phyloP scores from a whole-genome alignment of 2,797 vertebrate genomes.

The Danionella dracula region DNA sequence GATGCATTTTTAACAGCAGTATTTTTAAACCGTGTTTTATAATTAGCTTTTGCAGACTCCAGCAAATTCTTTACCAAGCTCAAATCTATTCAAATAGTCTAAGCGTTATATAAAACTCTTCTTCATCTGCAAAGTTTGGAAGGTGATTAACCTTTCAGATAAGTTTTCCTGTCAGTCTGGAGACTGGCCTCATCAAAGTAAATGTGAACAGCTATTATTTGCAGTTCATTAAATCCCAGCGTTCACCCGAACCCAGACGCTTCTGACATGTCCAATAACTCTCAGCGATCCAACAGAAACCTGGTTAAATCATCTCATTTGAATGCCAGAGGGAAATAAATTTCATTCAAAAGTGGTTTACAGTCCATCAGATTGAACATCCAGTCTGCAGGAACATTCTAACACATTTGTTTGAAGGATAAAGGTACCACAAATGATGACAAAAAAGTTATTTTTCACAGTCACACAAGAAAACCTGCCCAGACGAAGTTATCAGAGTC shows the following conservation, averaged over 20 bases:
- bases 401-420: neutral
- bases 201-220: constrained; percentile 11
- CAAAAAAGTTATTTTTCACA: constrained; percentile 13
- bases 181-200: neutral
- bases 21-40: neutral
- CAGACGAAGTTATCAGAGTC: constrained; percentile 4
- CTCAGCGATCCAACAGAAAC: neutral
- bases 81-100: neutral
- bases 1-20: neutral
- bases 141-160: constrained; percentile 15
- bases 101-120: neutral
- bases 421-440: neutral
- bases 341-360: neutral
- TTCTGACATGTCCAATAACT: constrained; percentile 5
- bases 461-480: constrained; percentile 8
- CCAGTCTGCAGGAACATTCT: no score
- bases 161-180: neutral
- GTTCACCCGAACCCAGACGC: neutral
- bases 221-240: constrained; percentile 14
- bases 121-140: neutral
- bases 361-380: neutral
- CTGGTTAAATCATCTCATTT: neutral
- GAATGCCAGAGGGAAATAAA: neutral
- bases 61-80: neutral
- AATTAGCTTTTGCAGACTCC: neutral